phyloP scores from a whole-genome alignment of 2,888 invertebrate genomes.

The Zeuzera pyrina region DNA sequence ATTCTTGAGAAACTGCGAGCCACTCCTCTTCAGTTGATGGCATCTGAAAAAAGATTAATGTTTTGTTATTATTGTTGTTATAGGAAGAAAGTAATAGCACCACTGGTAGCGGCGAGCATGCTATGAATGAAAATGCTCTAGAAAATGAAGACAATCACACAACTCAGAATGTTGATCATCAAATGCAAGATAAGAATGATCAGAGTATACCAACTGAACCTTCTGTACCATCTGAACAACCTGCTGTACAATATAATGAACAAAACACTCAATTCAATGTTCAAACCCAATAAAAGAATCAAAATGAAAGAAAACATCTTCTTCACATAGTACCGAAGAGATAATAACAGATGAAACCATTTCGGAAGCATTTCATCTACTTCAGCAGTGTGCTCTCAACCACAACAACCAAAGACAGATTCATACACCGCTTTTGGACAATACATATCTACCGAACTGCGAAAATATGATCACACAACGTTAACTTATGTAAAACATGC shows the following conservation, averaged over 20 bases:
- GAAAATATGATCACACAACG: conserved; percentile 11
- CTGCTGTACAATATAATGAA: too few species aligned
- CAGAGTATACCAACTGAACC: conserved; percentile 9
- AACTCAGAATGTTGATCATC: conserved; percentile 7
- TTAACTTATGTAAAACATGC: conserved; percentile 13
- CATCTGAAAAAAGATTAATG: conserved; percentile 11
- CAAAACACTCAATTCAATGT: conserved; percentile 9
- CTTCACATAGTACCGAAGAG: conserved; percentile 12
- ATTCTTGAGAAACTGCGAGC: conserved; percentile 18
- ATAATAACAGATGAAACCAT: conserved; percentile 10
- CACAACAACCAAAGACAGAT: conserved; percentile 12
- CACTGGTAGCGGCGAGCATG: conserved; percentile 10
- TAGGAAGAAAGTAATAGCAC: conserved; percentile 10
- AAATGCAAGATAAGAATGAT: conserved; percentile 9
- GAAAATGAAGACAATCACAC: conserved; percentile 10
- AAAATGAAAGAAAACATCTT: conserved; percentile 8
- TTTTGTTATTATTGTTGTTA: conserved; percentile 11
- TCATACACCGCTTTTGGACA: conserved; percentile 11
- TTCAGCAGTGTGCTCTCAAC: conserved; percentile 13
- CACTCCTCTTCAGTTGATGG: conserved; percentile 21
- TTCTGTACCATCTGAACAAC: conserved; percentile 10
- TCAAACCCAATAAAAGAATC: conserved; percentile 6
- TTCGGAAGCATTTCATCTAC: conserved; percentile 14
- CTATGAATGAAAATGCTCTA: conserved; percentile 6
- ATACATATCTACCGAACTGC: conserved; percentile 12